Conservation (phyloP, 35 echinoderm and acorn worm species). For the Patiria miniata region DNA sequence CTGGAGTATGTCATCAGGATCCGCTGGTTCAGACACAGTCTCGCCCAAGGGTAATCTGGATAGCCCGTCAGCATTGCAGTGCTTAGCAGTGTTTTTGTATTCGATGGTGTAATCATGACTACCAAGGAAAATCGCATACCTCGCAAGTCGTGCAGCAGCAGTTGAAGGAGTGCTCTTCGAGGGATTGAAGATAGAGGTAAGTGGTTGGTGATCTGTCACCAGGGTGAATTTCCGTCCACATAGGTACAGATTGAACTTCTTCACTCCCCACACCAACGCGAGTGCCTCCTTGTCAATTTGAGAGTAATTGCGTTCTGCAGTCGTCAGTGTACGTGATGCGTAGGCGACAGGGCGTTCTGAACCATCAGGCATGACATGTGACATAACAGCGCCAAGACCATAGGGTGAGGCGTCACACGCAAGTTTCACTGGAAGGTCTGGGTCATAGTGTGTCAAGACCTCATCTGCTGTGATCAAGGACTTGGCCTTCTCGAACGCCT, state of each 20-base stretch:
- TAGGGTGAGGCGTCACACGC: conserved; percentile 72
- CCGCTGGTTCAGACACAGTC: too few relatives aligned
- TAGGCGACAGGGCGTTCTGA: conserved; percentile 65
- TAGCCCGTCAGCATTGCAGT: too few relatives aligned
- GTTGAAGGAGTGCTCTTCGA: too few relatives aligned
- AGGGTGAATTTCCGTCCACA: too few relatives aligned
- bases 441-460: too few relatives aligned
- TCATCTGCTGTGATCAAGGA: conserved; percentile 15
- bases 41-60: too few relatives aligned
- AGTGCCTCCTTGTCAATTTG: conserved; percentile 69
- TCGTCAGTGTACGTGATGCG: conserved; percentile 55
- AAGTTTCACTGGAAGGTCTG: conserved; percentile 15
- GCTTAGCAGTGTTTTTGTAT: too few relatives aligned
- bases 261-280: conserved; percentile 52
- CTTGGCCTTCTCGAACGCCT: conserved; percentile 55
- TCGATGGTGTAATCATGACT: too few relatives aligned
- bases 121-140: conserved; percentile 37
- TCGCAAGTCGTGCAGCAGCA: conserved; percentile 29
- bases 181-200: conserved; percentile 42
- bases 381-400: too few relatives aligned
- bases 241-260: conserved; percentile 59
- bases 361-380: conserved; percentile 55
- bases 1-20: conserved; percentile 15
- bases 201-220: conserved; percentile 66
- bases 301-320: conserved; percentile 67